Evolutionary conservation across 2,888 invertebrate genomes (phyloP), one percentile per base, ranked within the genome.

Genomic region (Deroplatys truncata): DNA sequence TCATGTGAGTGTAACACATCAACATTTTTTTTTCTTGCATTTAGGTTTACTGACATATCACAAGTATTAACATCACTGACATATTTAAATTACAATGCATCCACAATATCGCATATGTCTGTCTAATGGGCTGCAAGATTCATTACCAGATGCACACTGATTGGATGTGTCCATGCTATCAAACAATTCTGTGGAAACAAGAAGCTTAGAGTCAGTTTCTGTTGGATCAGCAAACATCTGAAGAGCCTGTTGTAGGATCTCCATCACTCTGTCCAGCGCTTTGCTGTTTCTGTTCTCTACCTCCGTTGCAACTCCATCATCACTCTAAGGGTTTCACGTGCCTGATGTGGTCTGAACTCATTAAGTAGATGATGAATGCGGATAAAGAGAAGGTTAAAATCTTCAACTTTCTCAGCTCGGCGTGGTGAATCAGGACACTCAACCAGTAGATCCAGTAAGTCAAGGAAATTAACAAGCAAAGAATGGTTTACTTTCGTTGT

Each of bases 351-450:
- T 92, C 99, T 95, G 93, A 99, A 99, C 94, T 99, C 99, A 94
- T 99, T 99, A 15, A 99, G 95, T 90, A 99, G 94, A 94, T 99
- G 99, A 94, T 99, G 99, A 94, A 99, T 99, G 92, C 99, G 99
- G 91, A 99, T 99, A 93, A 99, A 99, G n/a, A 99, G 94, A 86
- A 99, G 94, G 94, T 98, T 98, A 9, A 99, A 95, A 93, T 99
- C 99, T 93, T 99, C 98, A 82, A 98, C 97, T 94, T 99, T 99
- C 93, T 99, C 99, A 20, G 97, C 97, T 91, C 99, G 95, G 92
- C 98, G 96, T 0, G 97, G 97, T 89, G 98, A 98, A 93, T 99
- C 98, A 0, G 99, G 97, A 93, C 97, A 98, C 92, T 98, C 97
- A 25, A 99, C 98, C 72, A 99, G 94, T 90, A 99, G 95, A 93